Base-by-base conservation (phyloP, 2,113 vertebrate genomes). In the Plectropomus leopardus region DNA sequence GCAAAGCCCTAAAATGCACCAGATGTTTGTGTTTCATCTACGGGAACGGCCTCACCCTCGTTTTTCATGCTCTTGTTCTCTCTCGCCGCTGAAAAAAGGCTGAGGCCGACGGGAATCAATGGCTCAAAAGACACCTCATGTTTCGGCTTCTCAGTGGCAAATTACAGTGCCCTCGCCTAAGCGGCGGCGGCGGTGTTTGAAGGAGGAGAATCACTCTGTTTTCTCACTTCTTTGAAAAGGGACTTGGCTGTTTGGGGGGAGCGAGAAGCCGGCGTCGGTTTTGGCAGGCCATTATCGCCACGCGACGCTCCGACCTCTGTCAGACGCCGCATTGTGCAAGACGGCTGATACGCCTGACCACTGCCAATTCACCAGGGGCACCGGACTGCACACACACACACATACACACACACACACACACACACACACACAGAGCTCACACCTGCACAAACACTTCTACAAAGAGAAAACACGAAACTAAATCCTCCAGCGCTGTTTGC, bases 11-110 rank as follows among this genome's bases (percentile, higher is more conserved):
- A 63, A 91, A 73, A 86, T 84, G 65, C 80, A 90, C 67, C 92
- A 92, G 89, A 92, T 93, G 91, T 91, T 91, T 64, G 68, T 36
- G 57, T 73, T 85, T 73, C 77, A 85, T 82, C 77, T 36, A 44
- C 69, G 45, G 57, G 26, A 76, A 65, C 11, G 68, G 47, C 81
- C 73, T 53, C 47, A 2, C 61, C 61, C 44, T 34, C 42, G 26
- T 53, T 55, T 23, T 5, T 44, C 72, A 42, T 28, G 45, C 51
- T 63, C 69, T 44, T 59, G 16, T 30, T 50, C 30, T 36, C 23
- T 54, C 34, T 24, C 5, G 19, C 55, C 19, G 11, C 60, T 51
- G 66, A 87, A 77, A 87, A 77, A 82, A 82, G 67, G 28, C 51
- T 42, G 17, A 54, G 69, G 72, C 78, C 79, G 64, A 72, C 57